These are phyloP conservation scores for Nomada goodeniana DNA, from an alignment of 2,888 invertebrate genomes.

Conservation along the genomic window DNA sequence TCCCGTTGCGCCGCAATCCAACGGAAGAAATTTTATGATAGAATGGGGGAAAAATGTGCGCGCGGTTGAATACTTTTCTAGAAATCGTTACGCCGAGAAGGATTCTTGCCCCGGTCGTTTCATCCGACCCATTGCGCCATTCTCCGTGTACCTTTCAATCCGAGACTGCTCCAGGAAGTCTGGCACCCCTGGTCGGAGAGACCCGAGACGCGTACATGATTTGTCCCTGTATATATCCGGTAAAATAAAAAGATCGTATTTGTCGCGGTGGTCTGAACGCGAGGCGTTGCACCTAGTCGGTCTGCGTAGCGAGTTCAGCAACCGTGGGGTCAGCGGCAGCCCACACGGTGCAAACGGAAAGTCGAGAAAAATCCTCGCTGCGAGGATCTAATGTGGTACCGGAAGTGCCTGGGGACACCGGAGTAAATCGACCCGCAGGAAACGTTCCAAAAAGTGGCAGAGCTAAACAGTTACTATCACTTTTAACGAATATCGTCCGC, in stretches of 20 bases:
- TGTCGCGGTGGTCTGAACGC: not conserved
- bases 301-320: conserved; percentile 34
- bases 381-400: conserved; percentile 20
- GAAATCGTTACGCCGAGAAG: not conserved
- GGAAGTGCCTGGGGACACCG: conserved; percentile 8
- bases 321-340: conserved; percentile 40
- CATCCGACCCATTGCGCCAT: not conserved
- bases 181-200: no score
- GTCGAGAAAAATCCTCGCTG: conserved; percentile 32
- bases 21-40: not conserved
- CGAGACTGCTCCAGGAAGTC: not conserved
- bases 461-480: no score
- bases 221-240: no score
- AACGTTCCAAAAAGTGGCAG: not conserved
- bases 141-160: not conserved
- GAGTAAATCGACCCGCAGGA: conserved; percentile 1
- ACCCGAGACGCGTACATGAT: no score
- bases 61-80: not conserved
- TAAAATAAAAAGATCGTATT: not conserved
- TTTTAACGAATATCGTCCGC: not conserved
- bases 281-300: not conserved
- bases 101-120: not conserved
- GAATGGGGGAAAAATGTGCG: not conserved
- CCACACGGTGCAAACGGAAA: conserved; percentile 38
- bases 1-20: conserved; percentile 2